Conservation (phyloP, 2,113 vertebrate genomes). For the Dipodomys merriami region DNA sequence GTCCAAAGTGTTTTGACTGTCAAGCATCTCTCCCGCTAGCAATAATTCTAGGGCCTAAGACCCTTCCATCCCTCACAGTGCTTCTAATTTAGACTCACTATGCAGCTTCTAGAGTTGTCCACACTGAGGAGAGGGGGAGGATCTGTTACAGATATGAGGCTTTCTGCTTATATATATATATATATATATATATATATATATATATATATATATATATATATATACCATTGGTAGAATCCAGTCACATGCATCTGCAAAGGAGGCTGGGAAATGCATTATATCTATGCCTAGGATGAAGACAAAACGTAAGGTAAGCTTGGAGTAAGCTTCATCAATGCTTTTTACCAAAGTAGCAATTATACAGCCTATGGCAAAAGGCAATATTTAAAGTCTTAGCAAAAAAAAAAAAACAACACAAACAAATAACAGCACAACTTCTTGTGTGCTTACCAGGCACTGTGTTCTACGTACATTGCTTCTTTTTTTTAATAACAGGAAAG, state of each 20-base stretch:
- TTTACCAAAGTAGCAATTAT: not conserved
- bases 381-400: not conserved
- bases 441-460: accelerated
- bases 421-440: not conserved
- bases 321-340: not conserved
- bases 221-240: not conserved
- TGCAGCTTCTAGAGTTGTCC: not conserved
- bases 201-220: no score
- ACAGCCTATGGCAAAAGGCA: not conserved
- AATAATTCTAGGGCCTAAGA: not conserved
- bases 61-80: not conserved
- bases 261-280: not conserved
- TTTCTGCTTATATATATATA: not conserved
- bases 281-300: not conserved
- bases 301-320: not conserved
- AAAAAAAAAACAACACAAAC: constrained; percentile 7
- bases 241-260: not conserved
- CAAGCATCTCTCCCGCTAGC: not conserved
- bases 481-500: constrained; percentile 30
- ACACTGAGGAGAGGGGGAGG: not conserved
- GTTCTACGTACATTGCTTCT: not conserved
- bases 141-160: not conserved
- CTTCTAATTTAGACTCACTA: not conserved
- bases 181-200: no score
- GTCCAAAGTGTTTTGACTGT: not conserved